Evolutionary conservation across 2,888 invertebrate genomes (phyloP).

Genomic region (Euproctis similis): DNA sequence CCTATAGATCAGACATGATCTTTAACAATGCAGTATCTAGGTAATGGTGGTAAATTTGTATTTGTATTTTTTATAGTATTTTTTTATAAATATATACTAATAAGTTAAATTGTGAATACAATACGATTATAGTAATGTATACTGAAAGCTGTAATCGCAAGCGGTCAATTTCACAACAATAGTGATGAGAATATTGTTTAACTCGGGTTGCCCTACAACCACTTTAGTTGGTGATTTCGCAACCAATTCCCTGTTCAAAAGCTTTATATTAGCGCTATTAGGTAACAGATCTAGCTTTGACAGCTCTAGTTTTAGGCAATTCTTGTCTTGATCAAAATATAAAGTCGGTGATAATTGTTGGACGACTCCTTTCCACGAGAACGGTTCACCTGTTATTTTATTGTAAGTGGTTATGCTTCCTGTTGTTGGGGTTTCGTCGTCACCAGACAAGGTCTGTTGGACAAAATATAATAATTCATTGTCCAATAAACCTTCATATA

Average conservation of each 20-base stretch:
- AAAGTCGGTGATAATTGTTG: slow-evolving; percentile 29
- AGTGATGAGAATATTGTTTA: slow-evolving; percentile 40
- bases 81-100: too few relatives aligned
- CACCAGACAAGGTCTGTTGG: slow-evolving; percentile 37
- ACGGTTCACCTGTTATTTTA: slow-evolving; percentile 47
- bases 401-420: slow-evolving; percentile 53
- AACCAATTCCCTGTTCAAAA: slow-evolving; percentile 38
- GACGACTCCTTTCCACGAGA: slow-evolving; percentile 41
- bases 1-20: too few relatives aligned
- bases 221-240: slow-evolving; percentile 33
- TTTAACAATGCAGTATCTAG: too few relatives aligned
- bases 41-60: too few relatives aligned
- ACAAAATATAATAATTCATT: background rate
- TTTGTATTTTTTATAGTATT: too few relatives aligned
- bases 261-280: slow-evolving; percentile 42
- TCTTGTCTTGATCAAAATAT: slow-evolving; percentile 25
- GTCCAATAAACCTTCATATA: too few relatives aligned
- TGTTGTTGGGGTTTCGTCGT: slow-evolving; percentile 18
- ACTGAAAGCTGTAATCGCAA: too few relatives aligned
- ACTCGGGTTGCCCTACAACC: slow-evolving; percentile 36
- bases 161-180: slow-evolving; percentile 36
- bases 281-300: slow-evolving; percentile 43
- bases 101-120: too few relatives aligned
- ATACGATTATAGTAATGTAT: too few relatives aligned
- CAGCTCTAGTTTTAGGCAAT: slow-evolving; percentile 35